phyloP scores from a whole-genome alignment of 2,888 invertebrate genomes.

The Syritta pipiens region DNA sequence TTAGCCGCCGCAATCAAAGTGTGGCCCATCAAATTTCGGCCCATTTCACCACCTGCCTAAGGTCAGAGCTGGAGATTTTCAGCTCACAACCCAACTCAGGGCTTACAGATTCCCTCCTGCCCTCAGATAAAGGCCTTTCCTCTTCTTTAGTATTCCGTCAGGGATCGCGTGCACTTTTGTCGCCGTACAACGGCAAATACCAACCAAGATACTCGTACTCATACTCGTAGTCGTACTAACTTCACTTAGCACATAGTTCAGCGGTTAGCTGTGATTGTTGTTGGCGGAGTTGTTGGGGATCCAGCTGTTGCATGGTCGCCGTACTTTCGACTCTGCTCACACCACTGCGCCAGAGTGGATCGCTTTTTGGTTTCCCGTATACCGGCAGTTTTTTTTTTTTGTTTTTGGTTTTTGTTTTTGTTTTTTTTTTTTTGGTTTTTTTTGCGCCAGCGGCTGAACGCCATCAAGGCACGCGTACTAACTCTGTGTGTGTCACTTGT shows the following conservation, averaged over 20 bases:
- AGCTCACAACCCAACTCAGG: background rate
- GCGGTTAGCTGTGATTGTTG: slow-evolving; percentile 23
- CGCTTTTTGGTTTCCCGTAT: slow-evolving; percentile 18
- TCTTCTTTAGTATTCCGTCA: slow-evolving; percentile 28
- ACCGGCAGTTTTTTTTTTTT: slow-evolving; percentile 22
- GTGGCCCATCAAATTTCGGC: slow-evolving; percentile 35
- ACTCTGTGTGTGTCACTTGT: slow-evolving; percentile 52
- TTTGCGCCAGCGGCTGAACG: slow-evolving; percentile 19
- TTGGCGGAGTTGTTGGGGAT: background rate
- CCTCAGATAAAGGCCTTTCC: slow-evolving; percentile 3
- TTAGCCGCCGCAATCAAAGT: slow-evolving; percentile 7
- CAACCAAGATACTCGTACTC: no score
- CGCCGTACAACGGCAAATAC: slow-evolving; percentile 1
- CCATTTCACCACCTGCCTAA: slow-evolving; percentile 37
- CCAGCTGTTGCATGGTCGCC: slow-evolving; percentile 23
- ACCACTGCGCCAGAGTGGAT: slow-evolving; percentile 8
- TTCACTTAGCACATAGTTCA: slow-evolving; percentile 32
- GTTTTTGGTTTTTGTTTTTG: no score
- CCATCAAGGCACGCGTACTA: slow-evolving; percentile 54
- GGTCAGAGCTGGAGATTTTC: slow-evolving; percentile 42
- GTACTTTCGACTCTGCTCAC: slow-evolving; percentile 39
- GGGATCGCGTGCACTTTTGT: slow-evolving; percentile 10
- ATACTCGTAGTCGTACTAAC: slow-evolving; percentile 1
- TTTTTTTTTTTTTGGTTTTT: no score
- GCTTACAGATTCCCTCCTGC: background rate